Evolutionary conservation across 2,888 invertebrate genomes (phyloP).

Genomic region (Diaphora mendica): DNA sequence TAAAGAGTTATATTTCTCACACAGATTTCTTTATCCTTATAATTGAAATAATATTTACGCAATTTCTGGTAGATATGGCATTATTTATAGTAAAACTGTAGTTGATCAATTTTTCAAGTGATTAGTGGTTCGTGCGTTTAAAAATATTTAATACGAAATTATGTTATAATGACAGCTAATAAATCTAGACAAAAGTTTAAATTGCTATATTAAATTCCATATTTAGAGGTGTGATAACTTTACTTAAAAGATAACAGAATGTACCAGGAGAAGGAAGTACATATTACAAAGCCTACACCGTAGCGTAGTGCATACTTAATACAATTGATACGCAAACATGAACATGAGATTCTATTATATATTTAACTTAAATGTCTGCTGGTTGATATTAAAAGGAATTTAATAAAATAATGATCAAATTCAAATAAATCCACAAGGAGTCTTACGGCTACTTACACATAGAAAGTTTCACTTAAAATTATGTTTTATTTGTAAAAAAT

Average conservation of each 20-base stretch:
- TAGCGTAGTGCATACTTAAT: background rate
- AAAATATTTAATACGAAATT: background rate
- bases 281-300: background rate
- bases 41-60: no score
- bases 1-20: background rate
- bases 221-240: background rate
- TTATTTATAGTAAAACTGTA: background rate
- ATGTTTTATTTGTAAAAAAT: background rate
- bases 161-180: background rate
- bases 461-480: background rate
- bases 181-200: background rate
- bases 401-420: background rate
- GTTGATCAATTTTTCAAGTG: no score
- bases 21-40: background rate
- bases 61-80: no score
- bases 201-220: background rate
- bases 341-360: background rate
- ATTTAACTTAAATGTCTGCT: background rate
- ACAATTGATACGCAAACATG: background rate
- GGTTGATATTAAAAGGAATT: background rate
- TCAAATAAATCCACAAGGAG: background rate
- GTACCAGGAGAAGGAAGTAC: background rate
- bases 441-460: background rate
- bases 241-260: background rate
- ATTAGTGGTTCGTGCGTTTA: background rate